phyloP scores from a whole-genome alignment of 2,797 vertebrate species.

The Limnodromus scolopaceus region DNA sequence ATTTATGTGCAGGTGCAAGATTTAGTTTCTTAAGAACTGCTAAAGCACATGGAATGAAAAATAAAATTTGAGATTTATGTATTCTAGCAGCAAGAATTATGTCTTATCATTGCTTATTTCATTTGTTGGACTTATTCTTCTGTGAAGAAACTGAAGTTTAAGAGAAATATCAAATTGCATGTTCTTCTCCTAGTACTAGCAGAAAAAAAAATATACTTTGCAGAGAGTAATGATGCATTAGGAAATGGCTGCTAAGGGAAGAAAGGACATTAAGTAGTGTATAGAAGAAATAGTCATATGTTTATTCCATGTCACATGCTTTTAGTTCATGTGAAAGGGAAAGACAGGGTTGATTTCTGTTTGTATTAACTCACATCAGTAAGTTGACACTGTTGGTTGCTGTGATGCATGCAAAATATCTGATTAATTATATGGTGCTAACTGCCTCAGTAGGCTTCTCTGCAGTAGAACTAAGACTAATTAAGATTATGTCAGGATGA shows the following conservation, averaged over 20 bases:
- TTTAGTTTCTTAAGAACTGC: neutral
- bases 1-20: slow-evolving; percentile 9
- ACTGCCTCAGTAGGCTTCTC: slow-evolving; percentile 74
- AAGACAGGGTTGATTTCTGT: slow-evolving; percentile 17
- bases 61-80: neutral
- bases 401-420: slow-evolving; percentile 66
- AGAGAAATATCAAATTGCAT: neutral
- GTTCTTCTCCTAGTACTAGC: neutral
- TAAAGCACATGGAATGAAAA: neutral
- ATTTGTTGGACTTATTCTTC: neutral
- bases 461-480: slow-evolving; percentile 75
- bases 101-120: neutral
- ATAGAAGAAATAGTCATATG: neutral
- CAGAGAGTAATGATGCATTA: neutral
- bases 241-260: neutral
- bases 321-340: neutral
- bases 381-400: slow-evolving; percentile 56
- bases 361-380: slow-evolving; percentile 59
- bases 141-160: neutral
- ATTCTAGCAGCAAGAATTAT: neutral
- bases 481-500: slow-evolving; percentile 77
- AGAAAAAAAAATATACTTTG: neutral
- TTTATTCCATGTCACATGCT: neutral
- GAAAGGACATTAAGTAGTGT: neutral
- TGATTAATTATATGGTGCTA: slow-evolving; percentile 79